Percentiles rank a stretch among this genome's conserved stretches.
Evolutionary conservation across 2,888 invertebrate species (phyloP).

Genomic region (Nysson spinosus): DNA sequence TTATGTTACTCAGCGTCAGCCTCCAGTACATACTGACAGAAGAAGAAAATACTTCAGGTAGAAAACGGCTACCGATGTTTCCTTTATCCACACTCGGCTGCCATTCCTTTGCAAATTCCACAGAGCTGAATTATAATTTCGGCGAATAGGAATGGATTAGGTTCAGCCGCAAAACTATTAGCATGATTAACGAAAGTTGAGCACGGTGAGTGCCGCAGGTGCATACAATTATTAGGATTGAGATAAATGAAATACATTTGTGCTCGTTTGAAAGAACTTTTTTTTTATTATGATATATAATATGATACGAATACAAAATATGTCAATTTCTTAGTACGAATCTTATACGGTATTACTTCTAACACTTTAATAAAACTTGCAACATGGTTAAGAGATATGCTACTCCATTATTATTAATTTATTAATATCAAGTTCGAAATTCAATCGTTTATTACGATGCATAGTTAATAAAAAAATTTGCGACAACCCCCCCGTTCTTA

Average conservation of each 20-base stretch:
- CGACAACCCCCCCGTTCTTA: no score
- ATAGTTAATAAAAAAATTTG: no score
- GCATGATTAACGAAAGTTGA: not conserved
- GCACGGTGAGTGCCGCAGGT: not conserved
- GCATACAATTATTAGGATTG: not conserved
- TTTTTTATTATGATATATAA: no score
- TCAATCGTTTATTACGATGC: no score
- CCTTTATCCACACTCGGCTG: constrained; percentile 27
- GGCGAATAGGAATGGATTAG: constrained; percentile 39
- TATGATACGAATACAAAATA: no score
- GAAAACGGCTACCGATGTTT: constrained; percentile 24
- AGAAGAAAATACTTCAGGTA: not conserved
- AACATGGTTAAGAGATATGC: no score
- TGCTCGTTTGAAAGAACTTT: no score
- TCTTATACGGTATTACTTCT: no score
- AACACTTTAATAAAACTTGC: no score
- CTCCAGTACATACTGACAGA: constrained; percentile 13
- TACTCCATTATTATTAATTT: no score
- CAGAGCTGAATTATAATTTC: constrained; percentile 42
- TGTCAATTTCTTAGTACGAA: no score
- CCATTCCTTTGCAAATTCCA: constrained; percentile 27
- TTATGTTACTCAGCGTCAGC: constrained; percentile 58
- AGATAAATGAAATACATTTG: not conserved
- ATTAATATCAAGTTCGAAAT: no score
- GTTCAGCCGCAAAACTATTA: not conserved